These are phyloP conservation scores for Lophura swinhoii DNA, from an alignment of 2,797 vertebrate genomes.

Conservation along the genomic window DNA sequence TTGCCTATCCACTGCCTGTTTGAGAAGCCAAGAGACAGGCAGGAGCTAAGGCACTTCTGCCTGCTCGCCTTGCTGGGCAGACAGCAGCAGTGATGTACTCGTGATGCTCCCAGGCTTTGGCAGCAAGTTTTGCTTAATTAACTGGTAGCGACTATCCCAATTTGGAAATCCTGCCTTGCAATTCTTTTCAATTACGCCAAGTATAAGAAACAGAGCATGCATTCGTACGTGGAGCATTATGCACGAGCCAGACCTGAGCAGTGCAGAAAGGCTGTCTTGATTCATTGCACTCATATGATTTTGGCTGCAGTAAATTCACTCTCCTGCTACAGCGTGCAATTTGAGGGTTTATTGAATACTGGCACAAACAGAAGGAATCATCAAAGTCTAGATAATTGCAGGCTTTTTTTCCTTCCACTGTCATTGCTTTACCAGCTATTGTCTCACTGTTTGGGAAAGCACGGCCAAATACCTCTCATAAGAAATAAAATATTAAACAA, in stretches of 20 bases:
- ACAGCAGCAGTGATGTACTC: background rate
- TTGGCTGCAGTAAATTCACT: slow-evolving; percentile 69
- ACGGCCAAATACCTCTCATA: slow-evolving; percentile 26
- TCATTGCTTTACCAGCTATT: slow-evolving; percentile 56
- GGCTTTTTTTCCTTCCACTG: slow-evolving; percentile 32
- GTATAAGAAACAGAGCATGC: background rate
- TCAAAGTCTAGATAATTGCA: slow-evolving; percentile 66
- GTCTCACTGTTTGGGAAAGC: slow-evolving; percentile 17
- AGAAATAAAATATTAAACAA: slow-evolving; percentile 12
- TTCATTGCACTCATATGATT: slow-evolving; percentile 63
- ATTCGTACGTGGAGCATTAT: background rate
- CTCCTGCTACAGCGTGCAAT: slow-evolving; percentile 59
- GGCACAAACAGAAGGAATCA: slow-evolving; percentile 50
- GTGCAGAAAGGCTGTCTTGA: slow-evolving; percentile 19
- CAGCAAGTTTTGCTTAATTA: background rate
- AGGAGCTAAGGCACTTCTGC: background rate
- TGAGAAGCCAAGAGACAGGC: background rate
- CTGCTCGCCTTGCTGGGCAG: background rate
- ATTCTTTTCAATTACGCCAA: background rate
- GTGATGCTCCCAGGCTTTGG: background rate
- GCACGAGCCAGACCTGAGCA: slow-evolving; percentile 25
- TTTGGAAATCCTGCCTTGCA: background rate
- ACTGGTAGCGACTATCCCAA: background rate
- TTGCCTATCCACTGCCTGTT: background rate
- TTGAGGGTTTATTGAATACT: slow-evolving; percentile 62